Evolutionary conservation across 2,888 invertebrate species (phyloP).

Genomic region (Callyntrura guangdongensis): DNA sequence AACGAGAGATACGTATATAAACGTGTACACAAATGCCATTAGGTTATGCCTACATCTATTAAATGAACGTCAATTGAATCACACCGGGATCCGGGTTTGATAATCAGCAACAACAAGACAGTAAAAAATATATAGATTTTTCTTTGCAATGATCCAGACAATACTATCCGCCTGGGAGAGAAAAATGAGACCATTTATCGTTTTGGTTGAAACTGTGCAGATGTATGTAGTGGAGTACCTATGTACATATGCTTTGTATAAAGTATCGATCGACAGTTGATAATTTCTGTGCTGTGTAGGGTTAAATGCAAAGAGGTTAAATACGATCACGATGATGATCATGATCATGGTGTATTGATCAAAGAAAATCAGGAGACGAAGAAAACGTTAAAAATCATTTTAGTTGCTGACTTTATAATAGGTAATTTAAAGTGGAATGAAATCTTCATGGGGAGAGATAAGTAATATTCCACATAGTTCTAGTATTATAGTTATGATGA

Average conservation of each 20-base stretch:
- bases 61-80: slow-evolving; percentile 73
- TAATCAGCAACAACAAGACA: slow-evolving; percentile 52
- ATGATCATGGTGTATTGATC: slow-evolving; percentile 36
- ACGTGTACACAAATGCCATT: slow-evolving; percentile 57
- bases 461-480: not conserved
- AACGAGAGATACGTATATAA: slow-evolving; percentile 18
- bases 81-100: slow-evolving; percentile 72
- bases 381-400: slow-evolving; percentile 7
- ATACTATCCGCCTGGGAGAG: not conserved
- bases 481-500: not conserved
- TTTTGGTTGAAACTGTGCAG: not conserved
- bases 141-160: not conserved
- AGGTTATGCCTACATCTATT: slow-evolving; percentile 69
- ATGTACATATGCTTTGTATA: not conserved
- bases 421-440: not conserved
- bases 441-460: not conserved
- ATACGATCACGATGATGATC: slow-evolving; percentile 7
- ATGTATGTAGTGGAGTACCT: not conserved
- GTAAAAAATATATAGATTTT: slow-evolving; percentile 47
- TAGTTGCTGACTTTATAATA: not conserved
- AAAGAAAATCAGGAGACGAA: not conserved
- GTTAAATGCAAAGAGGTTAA: too few relatives aligned
- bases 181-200: slow-evolving; percentile 21
- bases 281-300: not conserved
- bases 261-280: not conserved